A percentile compares a stretch with the other conserved stretches of the same genome.
These are phyloP conservation scores for Xestia sexstrigata DNA, from an alignment of 2,888 invertebrate species.

Conservation along the genomic window DNA sequence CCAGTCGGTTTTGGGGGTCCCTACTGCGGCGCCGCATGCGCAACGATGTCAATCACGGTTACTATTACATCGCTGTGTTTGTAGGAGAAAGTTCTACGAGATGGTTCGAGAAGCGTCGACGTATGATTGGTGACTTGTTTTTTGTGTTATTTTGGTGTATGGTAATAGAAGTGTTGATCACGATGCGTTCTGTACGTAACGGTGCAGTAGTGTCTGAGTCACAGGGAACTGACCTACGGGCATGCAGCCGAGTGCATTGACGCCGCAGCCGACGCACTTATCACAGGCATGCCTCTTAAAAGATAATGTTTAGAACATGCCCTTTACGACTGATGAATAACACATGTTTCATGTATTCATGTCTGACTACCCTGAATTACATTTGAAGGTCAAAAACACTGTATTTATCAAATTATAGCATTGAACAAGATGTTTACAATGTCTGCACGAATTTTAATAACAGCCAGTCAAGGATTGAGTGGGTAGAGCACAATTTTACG, in stretches of 20 bases:
- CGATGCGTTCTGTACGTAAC: slow-evolving; percentile 86
- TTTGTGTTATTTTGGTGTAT: slow-evolving; percentile 18
- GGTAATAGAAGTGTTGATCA: slow-evolving; percentile 78
- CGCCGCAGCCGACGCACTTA: slow-evolving; percentile 86
- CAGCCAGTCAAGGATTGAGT: slow-evolving; percentile 41
- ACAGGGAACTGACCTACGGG: slow-evolving; percentile 90
- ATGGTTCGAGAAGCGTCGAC: slow-evolving; percentile 9
- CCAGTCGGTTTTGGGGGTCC: slow-evolving; percentile 72
- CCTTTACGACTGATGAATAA: slow-evolving; percentile 85
- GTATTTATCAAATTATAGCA: slow-evolving; percentile 63
- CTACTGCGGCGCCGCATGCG: slow-evolving; percentile 55
- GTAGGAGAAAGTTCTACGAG: background rate
- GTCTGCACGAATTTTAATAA: slow-evolving; percentile 60
- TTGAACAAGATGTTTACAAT: slow-evolving; percentile 60
- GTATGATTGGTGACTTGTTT: slow-evolving; percentile 52
- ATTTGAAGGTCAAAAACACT: slow-evolving; percentile 80
- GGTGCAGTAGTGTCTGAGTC: slow-evolving; percentile 88
- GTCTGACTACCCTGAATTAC: slow-evolving; percentile 79
- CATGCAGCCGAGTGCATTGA: slow-evolving; percentile 90
- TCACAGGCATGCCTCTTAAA: slow-evolving; percentile 87
- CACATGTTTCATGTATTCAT: slow-evolving; percentile 85
- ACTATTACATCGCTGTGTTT: slow-evolving; percentile 68
- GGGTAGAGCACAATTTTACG: slow-evolving; percentile 17
- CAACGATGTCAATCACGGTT: slow-evolving; percentile 29
- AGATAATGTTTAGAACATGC: slow-evolving; percentile 88